Conservation (phyloP, 2,888 invertebrate species). For the Apotomis betuletana region DNA sequence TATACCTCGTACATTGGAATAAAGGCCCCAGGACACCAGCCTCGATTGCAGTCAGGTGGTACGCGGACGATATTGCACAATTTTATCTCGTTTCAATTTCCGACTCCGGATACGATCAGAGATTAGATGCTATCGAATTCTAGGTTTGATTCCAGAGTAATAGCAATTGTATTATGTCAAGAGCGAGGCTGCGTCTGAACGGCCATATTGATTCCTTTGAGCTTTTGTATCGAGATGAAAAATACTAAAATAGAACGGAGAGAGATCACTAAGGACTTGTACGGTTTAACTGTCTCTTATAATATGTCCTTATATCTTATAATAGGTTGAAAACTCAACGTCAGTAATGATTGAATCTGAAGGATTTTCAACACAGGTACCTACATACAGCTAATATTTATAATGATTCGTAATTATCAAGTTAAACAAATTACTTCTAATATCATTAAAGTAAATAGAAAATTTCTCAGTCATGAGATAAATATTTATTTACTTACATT, state of each 20-base stretch:
- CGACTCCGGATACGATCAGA: conserved; percentile 35
- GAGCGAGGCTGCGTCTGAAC: conserved; percentile 4
- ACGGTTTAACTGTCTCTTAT: no score
- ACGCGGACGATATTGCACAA: conserved; percentile 47
- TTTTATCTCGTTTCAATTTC: conserved; percentile 54
- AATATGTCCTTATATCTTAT: no score
- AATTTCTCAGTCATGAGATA: no score
- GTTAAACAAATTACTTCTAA: no score
- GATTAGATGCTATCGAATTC: conserved; percentile 33
- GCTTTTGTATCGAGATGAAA: conserved; percentile 8
- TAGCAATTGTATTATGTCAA: conserved; percentile 26
- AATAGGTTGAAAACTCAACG: no score
- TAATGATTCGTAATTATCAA: no score
- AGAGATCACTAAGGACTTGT: neutral
- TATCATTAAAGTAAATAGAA: no score
- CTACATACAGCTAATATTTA: no score
- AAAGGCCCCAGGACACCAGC: conserved; percentile 7
- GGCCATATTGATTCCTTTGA: conserved; percentile 18
- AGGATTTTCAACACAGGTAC: no score
- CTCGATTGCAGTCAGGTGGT: conserved; percentile 44
- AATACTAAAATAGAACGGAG: neutral
- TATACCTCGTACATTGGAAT: neutral
- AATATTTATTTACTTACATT: no score
- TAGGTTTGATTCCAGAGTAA: conserved; percentile 33
- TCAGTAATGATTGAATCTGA: no score